Conservation (phyloP, 2,797 vertebrate genomes). For the Mormyrops boulengeri region DNA sequence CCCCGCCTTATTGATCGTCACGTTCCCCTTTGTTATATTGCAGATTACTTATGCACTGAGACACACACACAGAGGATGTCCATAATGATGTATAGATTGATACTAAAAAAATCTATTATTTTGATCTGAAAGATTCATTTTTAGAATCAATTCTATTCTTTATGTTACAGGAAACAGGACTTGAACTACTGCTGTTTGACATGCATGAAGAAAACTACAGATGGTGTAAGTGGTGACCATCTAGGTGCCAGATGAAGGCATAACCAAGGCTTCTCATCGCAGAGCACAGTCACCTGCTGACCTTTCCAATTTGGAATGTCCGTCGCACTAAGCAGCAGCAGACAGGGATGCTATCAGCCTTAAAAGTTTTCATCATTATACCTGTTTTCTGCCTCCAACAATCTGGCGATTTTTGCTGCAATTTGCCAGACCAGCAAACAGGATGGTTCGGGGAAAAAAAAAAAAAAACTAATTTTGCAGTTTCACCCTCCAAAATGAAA, state of each 20-base stretch:
- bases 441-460: neutral
- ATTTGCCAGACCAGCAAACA: conserved; percentile 4
- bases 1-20: conserved; percentile 33
- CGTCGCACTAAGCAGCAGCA: conserved; percentile 27
- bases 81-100: neutral
- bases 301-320: conserved; percentile 31
- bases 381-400: conserved; percentile 9
- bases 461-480: conserved; percentile 4
- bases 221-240: neutral
- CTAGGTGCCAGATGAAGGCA: neutral
- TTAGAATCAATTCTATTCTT: neutral
- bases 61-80: conserved; percentile 3
- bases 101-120: neutral
- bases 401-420: neutral
- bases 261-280: neutral
- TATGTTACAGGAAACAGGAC: neutral
- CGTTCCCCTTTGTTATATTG: conserved; percentile 30
- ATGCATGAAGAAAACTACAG: neutral
- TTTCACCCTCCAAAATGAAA: conserved; percentile 1
- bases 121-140: neutral
- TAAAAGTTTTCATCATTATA: conserved; percentile 32
- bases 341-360: conserved; percentile 14
- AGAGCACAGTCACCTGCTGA: conserved; percentile 24
- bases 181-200: neutral
- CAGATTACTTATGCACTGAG: conserved; percentile 11